Percentiles rank a stretch among this genome's conserved stretches.
Conservation (phyloP, 1,140 invertebrate genomes). For the Rhagoletis zephyria region DNA sequence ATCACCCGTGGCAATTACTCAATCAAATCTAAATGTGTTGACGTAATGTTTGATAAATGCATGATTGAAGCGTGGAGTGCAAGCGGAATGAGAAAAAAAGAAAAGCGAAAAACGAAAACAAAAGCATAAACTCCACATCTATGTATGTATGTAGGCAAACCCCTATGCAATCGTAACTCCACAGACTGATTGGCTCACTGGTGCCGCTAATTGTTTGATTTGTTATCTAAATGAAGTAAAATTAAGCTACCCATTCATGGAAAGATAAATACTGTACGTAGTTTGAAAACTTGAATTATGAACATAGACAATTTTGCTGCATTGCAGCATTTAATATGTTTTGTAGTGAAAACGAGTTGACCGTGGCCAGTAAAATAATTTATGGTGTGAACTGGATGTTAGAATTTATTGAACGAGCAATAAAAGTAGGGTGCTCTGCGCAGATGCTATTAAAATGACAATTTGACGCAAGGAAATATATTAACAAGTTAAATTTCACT, state of each 20-base stretch:
- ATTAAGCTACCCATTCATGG: no score
- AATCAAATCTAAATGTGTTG: constrained; percentile 43
- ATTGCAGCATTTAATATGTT: background rate
- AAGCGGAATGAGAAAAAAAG: background rate
- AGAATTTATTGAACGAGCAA: background rate
- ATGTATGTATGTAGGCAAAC: background rate
- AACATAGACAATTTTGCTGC: background rate
- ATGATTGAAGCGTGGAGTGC: background rate
- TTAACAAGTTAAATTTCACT: no score
- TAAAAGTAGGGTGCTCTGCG: no score
- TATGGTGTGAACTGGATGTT: background rate
- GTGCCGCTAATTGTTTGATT: constrained; percentile 28
- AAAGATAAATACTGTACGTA: no score
- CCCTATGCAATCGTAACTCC: background rate
- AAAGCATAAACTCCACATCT: background rate
- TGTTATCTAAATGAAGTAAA: background rate
- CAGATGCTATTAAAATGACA: no score
- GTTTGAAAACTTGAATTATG: no score
- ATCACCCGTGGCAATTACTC: constrained; percentile 19
- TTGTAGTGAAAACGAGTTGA: background rate
- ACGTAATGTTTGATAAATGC: constrained; percentile 35
- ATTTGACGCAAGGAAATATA: no score
- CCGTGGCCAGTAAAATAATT: background rate
- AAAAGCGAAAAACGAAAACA: background rate
- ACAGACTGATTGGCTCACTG: background rate